These are phyloP conservation scores for Chamaetylas fuelleborni DNA, from an alignment of 2,113 vertebrate genomes.

Conservation along the genomic window DNA sequence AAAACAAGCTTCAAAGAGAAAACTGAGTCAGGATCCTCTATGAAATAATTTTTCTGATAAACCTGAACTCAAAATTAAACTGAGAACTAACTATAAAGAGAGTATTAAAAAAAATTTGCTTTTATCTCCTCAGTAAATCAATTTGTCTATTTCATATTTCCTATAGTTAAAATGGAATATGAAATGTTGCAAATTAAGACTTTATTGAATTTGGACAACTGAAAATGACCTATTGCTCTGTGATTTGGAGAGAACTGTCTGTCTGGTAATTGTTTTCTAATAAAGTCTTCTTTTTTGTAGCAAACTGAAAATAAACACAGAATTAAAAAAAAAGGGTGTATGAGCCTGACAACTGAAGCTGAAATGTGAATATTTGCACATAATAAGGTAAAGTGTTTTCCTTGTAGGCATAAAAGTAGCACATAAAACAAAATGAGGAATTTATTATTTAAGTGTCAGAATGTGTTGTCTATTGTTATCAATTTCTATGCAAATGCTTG, in stretches of 20 bases:
- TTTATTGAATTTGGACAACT: neutral
- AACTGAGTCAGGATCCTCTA: neutral
- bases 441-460: neutral
- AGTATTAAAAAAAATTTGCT: neutral
- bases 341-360: neutral
- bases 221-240: neutral
- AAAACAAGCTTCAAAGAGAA: neutral
- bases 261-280: neutral
- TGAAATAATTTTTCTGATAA: neutral
- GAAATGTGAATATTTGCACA: neutral
- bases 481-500: slow-evolving; percentile 1
- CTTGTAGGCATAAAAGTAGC: neutral
- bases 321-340: neutral
- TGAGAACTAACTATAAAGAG: neutral
- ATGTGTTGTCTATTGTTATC: neutral
- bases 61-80: neutral
- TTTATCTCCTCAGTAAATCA: neutral
- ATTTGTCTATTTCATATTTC: neutral
- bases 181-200: neutral
- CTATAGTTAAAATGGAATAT: neutral
- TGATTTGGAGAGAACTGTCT: neutral
- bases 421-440: neutral
- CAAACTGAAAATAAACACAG: neutral
- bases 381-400: neutral
- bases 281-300: neutral